These are phyloP conservation scores for Catharus ustulatus DNA, from an alignment of 2,797 vertebrate species.

Conservation along the genomic window DNA sequence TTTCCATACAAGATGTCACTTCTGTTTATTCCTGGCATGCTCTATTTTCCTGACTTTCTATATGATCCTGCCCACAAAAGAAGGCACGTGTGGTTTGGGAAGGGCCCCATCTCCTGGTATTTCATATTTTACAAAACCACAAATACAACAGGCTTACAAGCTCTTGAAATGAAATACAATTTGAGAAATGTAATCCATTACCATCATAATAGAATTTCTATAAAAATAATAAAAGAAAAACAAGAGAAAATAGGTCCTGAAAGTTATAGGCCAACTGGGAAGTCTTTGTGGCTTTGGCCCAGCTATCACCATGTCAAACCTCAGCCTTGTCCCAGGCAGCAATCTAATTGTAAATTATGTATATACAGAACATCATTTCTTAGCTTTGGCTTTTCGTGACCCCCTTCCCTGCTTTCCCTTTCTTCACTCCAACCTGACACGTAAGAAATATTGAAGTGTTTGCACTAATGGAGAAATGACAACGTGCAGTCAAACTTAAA, in stretches of 20 bases:
- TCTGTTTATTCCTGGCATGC: slow-evolving; percentile 27
- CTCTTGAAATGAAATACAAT: slow-evolving; percentile 61
- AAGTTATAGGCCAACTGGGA: slow-evolving; percentile 56
- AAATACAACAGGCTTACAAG: slow-evolving; percentile 14
- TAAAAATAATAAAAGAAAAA: slow-evolving; percentile 56
- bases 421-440: slow-evolving; percentile 64
- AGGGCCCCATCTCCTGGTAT: neutral
- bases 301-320: slow-evolving; percentile 23
- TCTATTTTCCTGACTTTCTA: slow-evolving; percentile 3
- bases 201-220: slow-evolving; percentile 40
- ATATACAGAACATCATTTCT: slow-evolving; percentile 40
- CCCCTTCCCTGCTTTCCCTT: slow-evolving; percentile 61
- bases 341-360: slow-evolving; percentile 42
- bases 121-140: slow-evolving; percentile 20
- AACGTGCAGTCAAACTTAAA: slow-evolving; percentile 68
- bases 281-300: slow-evolving; percentile 45
- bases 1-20: slow-evolving; percentile 35
- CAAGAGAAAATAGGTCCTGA: slow-evolving; percentile 39
- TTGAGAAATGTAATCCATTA: slow-evolving; percentile 50
- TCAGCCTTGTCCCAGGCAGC: slow-evolving; percentile 23
- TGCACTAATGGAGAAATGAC: slow-evolving; percentile 57
- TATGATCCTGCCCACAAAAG: neutral
- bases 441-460: slow-evolving; percentile 63
- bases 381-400: slow-evolving; percentile 43
- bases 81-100: slow-evolving; percentile 30